Evolutionary conservation across 2,888 invertebrate genomes (phyloP), one percentile per base, ranked within the genome.

Genomic region (Busseola fusca): DNA sequence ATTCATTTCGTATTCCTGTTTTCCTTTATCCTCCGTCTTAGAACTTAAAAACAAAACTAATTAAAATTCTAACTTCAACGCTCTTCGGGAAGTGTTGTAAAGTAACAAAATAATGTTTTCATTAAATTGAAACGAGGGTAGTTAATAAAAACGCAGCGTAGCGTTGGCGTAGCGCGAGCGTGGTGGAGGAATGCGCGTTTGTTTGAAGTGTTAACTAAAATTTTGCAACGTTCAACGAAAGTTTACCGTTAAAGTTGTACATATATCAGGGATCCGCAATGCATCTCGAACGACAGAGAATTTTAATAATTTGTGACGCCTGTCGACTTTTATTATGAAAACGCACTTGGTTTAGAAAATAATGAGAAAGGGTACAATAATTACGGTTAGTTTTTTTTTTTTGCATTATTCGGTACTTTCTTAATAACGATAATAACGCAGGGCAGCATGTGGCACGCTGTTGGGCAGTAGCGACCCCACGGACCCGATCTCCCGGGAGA

Each of bases 191-290:
- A 88, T 86, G 87, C 89, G 88, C 89, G 91, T 91, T 91, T 91
- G 90, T 87, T 81, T 87, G 89, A 91, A 91, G 91, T 91, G 92
- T 92, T 92, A 91, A 90, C 89, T 91, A 89, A 91, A 92, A 93
- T 93, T n/a, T 93, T 93, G 90, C 93, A 93, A 92, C 93, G 92
- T 93, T 92, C 83, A 89, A 90, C 86, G 86, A 78, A 91, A 93
- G 90, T 93, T 91, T 80, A 78, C 78, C 87, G 78, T 84, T 85
- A 78, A 87, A 91, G 89, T 88, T 90, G 86, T 89, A 88, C 89
- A 87, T n/a, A n/a, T n/a, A n/a, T 90, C 90, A 89, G 87, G 88
- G 87, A 87, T 86, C 85, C 86, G 83, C 72, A 68, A 74, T 66
- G 75, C 76, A 68, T 82, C 67, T 74, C 62, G 52, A 76, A 74